phyloP scores from a whole-genome alignment of 2,113 vertebrate genomes.

The Callaeas wilsoni region DNA sequence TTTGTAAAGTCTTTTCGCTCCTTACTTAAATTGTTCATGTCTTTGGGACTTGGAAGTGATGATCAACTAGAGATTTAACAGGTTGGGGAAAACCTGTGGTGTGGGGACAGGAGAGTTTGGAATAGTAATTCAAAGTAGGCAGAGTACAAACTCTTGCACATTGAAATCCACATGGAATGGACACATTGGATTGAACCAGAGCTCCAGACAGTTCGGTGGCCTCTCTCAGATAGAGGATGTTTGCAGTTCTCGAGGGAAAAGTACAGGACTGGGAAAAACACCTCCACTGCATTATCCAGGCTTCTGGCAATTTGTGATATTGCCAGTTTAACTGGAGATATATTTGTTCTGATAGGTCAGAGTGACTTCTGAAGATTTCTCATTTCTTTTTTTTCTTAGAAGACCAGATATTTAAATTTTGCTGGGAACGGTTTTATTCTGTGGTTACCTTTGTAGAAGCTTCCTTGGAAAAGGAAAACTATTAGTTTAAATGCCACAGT shows the following conservation, averaged over 20 bases:
- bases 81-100: neutral
- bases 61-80: neutral
- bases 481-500: neutral
- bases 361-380: neutral
- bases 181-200: neutral
- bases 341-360: neutral
- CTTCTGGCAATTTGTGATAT: neutral
- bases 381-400: neutral
- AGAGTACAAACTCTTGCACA: neutral
- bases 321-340: neutral
- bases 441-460: neutral
- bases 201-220: neutral
- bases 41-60: neutral
- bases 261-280: neutral
- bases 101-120: neutral
- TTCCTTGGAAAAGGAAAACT: neutral
- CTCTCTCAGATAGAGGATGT: neutral
- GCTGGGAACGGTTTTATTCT: neutral
- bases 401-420: neutral
- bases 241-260: neutral
- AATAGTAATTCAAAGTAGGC: neutral
- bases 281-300: neutral
- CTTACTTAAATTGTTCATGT: neutral
- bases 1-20: neutral
- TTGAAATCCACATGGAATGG: neutral